Percentiles rank a stretch among this genome's conserved stretches.
Evolutionary conservation across 2,113 vertebrate genomes (phyloP).

Genomic region (Lophius piscatorius): DNA sequence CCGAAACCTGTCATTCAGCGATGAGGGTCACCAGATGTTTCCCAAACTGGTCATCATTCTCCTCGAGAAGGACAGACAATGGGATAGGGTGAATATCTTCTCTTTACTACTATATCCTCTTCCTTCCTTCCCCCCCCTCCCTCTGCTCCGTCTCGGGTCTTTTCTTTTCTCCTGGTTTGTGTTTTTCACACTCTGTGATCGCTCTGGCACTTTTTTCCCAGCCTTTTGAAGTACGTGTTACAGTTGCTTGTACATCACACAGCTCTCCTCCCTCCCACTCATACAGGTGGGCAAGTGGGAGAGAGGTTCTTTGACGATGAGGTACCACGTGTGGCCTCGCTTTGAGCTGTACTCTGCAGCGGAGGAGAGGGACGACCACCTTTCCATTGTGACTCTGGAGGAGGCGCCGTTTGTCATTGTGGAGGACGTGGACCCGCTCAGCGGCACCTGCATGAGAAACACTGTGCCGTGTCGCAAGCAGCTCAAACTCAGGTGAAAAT

Average conservation of each 20-base stretch:
- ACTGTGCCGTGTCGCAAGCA: conserved; percentile 98
- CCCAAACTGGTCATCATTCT: conserved; percentile 98
- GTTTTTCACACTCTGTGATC: conserved; percentile 10
- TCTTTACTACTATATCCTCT: not conserved
- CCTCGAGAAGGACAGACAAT: conserved; percentile 94
- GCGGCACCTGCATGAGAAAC: conserved; percentile 99
- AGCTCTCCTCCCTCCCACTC: conserved; percentile 35
- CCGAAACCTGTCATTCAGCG: conserved; percentile 97
- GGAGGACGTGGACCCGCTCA: conserved; percentile 97
- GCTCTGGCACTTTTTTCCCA: conserved; percentile 22
- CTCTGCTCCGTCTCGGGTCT: not conserved
- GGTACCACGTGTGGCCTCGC: conserved; percentile 98
- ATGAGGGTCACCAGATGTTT: conserved; percentile 98
- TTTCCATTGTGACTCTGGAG: conserved; percentile 97
- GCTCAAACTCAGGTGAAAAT: conserved; percentile 81
- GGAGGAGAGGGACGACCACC: conserved; percentile 93
- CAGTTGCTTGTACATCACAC: conserved; percentile 37
- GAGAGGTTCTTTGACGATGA: conserved; percentile 93
- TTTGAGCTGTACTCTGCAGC: conserved; percentile 90
- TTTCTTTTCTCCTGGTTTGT: not conserved
- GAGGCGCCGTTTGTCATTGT: conserved; percentile 98
- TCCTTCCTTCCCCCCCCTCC: not conserved
- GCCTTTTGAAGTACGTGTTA: conserved; percentile 35
- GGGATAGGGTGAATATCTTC: conserved; percentile 83
- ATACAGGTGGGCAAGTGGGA: conserved; percentile 98